Evolutionary conservation across 2,113 vertebrate genomes (phyloP), one percentile per base, ranked within the genome.

Genomic region (Struthio camelus): DNA sequence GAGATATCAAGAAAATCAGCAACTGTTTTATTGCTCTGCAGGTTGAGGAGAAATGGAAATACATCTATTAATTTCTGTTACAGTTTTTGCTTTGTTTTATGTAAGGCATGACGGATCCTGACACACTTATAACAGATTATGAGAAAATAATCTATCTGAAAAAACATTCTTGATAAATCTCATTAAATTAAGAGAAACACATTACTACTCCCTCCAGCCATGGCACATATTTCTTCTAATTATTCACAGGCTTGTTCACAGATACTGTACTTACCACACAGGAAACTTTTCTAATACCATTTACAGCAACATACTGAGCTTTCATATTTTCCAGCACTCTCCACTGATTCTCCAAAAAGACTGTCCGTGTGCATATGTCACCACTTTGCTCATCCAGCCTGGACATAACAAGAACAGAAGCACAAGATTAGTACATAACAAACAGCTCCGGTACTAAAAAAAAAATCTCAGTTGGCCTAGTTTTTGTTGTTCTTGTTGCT

Each of bases 271-370:
- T 97, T 97, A 99, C 99, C 98, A 99, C 99, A 91, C 99, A 99
- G 79, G 99, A 99, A 75, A 99, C 99, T 97, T 99, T 99, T 15
- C 99, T 99, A 94, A 99, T 98, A 51, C 99, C 99, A 42, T 99
- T 99, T 64, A 99, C 99, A 65, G 99, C 98, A 51, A 99, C 99
- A 90, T 99, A 99, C 91, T 99, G 99, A 27, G 99, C 99, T 94
- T 99, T 99, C 99, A 99, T 99, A 83, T 99, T 99, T 87, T 99
- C 99, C 94, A 99, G 97, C 27, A 99, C 96, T 38, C 99, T 98
- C 98, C 99, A 99, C 90, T 99, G 99, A 96, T 97, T 99, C 93
- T 99, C 99, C 81, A 99, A 94, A 59, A 98, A 91, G 91, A 99
- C 92, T 40, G 95, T 96, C 9, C 98, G 97, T 7, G 98, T 98